phyloP scores from a whole-genome alignment of 2,113 vertebrate species.

The Salvelinus alpinus region DNA sequence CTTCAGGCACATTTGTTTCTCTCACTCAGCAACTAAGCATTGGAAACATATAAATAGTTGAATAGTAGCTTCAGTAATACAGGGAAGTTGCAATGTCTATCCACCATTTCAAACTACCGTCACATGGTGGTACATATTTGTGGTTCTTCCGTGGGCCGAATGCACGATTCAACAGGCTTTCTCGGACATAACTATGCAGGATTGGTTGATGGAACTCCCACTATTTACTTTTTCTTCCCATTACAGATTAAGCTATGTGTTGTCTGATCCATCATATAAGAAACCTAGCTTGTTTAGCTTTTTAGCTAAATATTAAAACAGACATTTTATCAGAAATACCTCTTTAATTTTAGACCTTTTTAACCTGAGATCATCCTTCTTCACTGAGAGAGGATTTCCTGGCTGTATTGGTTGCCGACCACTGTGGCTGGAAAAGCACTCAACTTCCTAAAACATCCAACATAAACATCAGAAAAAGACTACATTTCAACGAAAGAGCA shows the following conservation, averaged over 20 bases:
- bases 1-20: slow-evolving; percentile 12
- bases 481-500: too few relatives aligned
- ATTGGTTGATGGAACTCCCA: too few relatives aligned
- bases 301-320: too few relatives aligned
- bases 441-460: background rate
- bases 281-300: too few relatives aligned
- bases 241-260: too few relatives aligned
- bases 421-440: background rate
- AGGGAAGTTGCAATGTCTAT: background rate
- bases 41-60: background rate
- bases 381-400: slow-evolving; percentile 33
- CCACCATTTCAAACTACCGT: background rate
- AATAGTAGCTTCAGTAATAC: background rate
- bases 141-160: background rate
- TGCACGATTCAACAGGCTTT: background rate
- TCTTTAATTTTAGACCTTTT: background rate
- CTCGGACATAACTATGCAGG: too few relatives aligned
- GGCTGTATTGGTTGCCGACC: slow-evolving; percentile 19
- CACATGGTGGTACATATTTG: background rate
- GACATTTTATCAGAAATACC: too few relatives aligned
- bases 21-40: background rate
- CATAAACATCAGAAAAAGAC: background rate
- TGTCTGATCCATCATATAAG: too few relatives aligned
- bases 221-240: too few relatives aligned
- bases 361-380: slow-evolving; percentile 24